A percentile compares a stretch with the other conserved stretches of the same genome.
These are phyloP conservation scores for Gari tellinella DNA, from an alignment of 2,888 invertebrate genomes.

Conservation along the genomic window DNA sequence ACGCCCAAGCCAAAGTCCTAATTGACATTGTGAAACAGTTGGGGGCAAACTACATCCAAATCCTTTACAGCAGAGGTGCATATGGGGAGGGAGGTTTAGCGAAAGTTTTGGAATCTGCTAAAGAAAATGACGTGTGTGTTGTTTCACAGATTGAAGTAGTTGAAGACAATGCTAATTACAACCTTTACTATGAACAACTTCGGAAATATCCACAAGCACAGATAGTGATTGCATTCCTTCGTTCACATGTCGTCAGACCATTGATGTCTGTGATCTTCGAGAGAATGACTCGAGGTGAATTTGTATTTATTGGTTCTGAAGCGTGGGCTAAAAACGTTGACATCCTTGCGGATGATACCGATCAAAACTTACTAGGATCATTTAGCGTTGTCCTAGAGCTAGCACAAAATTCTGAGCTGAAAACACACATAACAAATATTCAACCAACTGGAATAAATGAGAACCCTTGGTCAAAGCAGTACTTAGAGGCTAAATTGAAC, in stretches of 20 bases:
- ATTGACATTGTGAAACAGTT: slow-evolving; percentile 43
- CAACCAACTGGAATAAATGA: neutral
- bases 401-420: slow-evolving; percentile 18
- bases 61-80: slow-evolving; percentile 58
- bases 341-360: slow-evolving; percentile 15
- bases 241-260: slow-evolving; percentile 26
- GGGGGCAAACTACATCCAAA: slow-evolving; percentile 45
- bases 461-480: slow-evolving; percentile 38
- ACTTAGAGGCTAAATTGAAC: slow-evolving; percentile 33
- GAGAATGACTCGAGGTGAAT: slow-evolving; percentile 41
- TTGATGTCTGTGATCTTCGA: slow-evolving; percentile 14
- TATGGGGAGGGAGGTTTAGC: slow-evolving; percentile 58
- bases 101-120: slow-evolving; percentile 14
- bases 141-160: slow-evolving; percentile 40
- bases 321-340: slow-evolving; percentile 39
- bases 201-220: slow-evolving; percentile 38
- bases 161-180: slow-evolving; percentile 27
- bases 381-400: slow-evolving; percentile 40
- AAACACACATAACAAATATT: slow-evolving; percentile 12
- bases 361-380: slow-evolving; percentile 38
- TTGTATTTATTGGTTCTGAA: slow-evolving; percentile 61
- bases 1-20: slow-evolving; percentile 54
- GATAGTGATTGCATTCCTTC: slow-evolving; percentile 51
- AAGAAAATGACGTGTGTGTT: slow-evolving; percentile 42
- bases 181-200: slow-evolving; percentile 28